phyloP scores from a whole-genome alignment of 2,888 invertebrate genomes.

The Branchipolynoe longqiensis region DNA sequence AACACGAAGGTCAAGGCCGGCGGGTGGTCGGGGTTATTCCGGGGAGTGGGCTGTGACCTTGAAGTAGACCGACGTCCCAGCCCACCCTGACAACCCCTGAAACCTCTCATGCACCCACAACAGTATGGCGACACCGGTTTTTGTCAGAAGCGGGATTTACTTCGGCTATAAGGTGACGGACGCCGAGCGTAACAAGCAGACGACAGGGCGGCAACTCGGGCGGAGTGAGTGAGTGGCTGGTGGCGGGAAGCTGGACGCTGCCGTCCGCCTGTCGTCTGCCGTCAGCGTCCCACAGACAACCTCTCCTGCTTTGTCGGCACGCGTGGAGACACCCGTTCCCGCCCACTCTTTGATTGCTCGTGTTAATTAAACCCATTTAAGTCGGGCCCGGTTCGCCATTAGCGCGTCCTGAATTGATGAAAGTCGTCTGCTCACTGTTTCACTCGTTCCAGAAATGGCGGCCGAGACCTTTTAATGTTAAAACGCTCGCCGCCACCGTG shows the following conservation, averaged over 20 bases:
- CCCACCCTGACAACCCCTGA: too few species aligned
- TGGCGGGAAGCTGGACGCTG: background rate
- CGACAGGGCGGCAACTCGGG: too few species aligned
- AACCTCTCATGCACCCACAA: too few species aligned
- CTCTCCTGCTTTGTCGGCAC: background rate
- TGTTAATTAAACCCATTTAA: conserved; percentile 33
- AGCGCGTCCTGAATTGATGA: background rate
- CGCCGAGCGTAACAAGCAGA: too few species aligned
- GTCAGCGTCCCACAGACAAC: background rate
- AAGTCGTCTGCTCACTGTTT: background rate
- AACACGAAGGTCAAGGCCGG: too few species aligned
- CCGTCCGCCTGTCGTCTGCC: background rate
- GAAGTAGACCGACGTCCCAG: too few species aligned
- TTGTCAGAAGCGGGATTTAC: too few species aligned
- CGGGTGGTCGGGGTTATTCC: too few species aligned
- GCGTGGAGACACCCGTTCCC: background rate
- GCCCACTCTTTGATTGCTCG: background rate
- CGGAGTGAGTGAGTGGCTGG: too few species aligned
- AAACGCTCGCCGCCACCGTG: background rate
- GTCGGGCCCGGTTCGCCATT: background rate
- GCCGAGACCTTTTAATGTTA: background rate
- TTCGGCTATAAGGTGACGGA: too few species aligned
- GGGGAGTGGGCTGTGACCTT: too few species aligned
- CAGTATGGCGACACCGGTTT: too few species aligned
- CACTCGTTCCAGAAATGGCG: background rate